Evolutionary conservation across 2,888 invertebrate species (phyloP), one percentile per base, ranked within the genome.

Genomic region (Carabus problematicus): DNA sequence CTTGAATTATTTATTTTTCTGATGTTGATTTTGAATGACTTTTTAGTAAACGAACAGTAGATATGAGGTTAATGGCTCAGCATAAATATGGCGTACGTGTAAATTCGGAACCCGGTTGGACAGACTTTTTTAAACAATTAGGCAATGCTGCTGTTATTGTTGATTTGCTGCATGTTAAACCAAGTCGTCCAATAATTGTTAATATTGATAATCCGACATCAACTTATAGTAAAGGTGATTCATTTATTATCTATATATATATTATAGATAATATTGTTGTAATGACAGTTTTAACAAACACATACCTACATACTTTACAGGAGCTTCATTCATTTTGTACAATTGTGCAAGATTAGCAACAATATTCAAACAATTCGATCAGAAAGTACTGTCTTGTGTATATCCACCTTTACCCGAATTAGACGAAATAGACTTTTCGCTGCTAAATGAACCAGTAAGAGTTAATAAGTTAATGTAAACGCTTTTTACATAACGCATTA

Each of bases 291-390:
- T 45, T 45, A 45, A 45, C 45, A 12, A 45, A 3, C 14, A 6
- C 14, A 45, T n/a, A n/a, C 29, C 2, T 29, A 6, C 29, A 29
- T 29, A 6, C 29, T 29, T 29, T 74, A 56, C 82, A 91, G 91
- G 91, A 62, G 89, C 90, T 42, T 83, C 89, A 29, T 93, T 93
- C 79, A 85, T 93, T 69, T 82, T 93, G 39, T 93, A 94, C 79
- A 94, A 94, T 77, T 89, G 89, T 77, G 92, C 91, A 0, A 86
- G 93, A 72, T 77, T 93, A 61, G 85, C 88, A 74, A 86, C 88
- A 0, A 84, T 93, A 62, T 82, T 91, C 69, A 84, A 85, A 73
- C 87, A 87, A 71, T 92, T 88, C 77, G 81, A 87, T 71, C 83
- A 85, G 8, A 86, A 84, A 77, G 87, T 88, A 3, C 70, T 72